Evolutionary conservation across 2,113 vertebrate species (phyloP).

Genomic region (Xiphophorus couchianus): DNA sequence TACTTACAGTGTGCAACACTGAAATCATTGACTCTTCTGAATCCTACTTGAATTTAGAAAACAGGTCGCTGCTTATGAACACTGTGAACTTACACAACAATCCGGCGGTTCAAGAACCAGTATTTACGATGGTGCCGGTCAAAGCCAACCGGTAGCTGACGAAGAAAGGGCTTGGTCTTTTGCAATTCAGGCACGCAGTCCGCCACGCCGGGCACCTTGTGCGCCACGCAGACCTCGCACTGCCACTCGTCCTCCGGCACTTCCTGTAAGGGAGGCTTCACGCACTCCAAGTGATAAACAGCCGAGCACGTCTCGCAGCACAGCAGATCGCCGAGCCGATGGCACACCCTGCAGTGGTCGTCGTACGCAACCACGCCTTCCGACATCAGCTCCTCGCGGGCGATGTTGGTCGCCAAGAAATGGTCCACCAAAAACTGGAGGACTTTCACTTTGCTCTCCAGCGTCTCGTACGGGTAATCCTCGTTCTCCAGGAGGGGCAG

Average conservation of each 20-base stretch:
- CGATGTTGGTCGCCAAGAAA: conserved; percentile 97
- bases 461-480: conserved; percentile 95
- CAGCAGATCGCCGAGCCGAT: conserved; percentile 96
- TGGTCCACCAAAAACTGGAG: conserved; percentile 98
- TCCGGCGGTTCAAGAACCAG: conserved; percentile 95
- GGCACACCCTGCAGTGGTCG: conserved; percentile 97
- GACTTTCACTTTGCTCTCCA: conserved; percentile 96
- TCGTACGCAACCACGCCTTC: conserved; percentile 97
- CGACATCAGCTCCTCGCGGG: conserved; percentile 97
- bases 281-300: conserved; percentile 97
- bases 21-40: not conserved
- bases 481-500: conserved; percentile 91
- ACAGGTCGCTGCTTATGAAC: not conserved
- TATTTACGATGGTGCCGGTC: conserved; percentile 94
- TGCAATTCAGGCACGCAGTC: conserved; percentile 97
- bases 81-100: conserved; percentile 89
- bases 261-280: conserved; percentile 95
- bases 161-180: conserved; percentile 94
- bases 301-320: conserved; percentile 99
- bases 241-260: conserved; percentile 99
- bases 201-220: conserved; percentile 93
- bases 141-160: conserved; percentile 93
- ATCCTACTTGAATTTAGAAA: not conserved
- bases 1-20: not conserved
- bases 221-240: conserved; percentile 97